phyloP scores from a whole-genome alignment of 2,888 invertebrate species.

The Plagodis dolabraria region DNA sequence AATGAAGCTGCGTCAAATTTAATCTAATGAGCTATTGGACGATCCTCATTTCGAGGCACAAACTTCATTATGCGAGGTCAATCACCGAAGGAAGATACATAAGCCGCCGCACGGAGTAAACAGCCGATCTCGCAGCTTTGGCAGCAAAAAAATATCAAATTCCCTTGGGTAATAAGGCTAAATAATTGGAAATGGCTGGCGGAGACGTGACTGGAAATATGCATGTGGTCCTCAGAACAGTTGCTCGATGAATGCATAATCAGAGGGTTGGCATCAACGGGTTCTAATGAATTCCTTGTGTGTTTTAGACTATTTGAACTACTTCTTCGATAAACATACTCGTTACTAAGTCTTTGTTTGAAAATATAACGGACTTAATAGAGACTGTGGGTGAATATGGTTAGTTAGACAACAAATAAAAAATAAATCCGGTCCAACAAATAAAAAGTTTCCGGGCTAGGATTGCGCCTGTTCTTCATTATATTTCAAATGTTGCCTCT shows the following conservation, averaged over 20 bases:
- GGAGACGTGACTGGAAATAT: slow-evolving; percentile 48
- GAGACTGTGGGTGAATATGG: too few species aligned
- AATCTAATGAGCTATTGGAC: slow-evolving; percentile 19
- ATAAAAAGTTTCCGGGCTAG: too few species aligned
- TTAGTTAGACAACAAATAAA: too few species aligned
- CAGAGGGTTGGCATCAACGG: slow-evolving; percentile 20
- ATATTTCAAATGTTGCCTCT: too few species aligned
- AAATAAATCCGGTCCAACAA: too few species aligned
- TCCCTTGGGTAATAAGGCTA: slow-evolving; percentile 30
- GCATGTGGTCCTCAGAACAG: slow-evolving; percentile 44
- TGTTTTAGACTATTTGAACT: neutral
- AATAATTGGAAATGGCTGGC: slow-evolving; percentile 47
- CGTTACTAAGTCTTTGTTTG: too few species aligned
- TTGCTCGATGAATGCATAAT: slow-evolving; percentile 50
- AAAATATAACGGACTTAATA: too few species aligned
- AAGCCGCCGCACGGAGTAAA: slow-evolving; percentile 12
- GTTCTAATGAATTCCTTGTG: slow-evolving; percentile 11
- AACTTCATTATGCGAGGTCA: slow-evolving; percentile 23
- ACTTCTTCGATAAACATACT: too few species aligned
- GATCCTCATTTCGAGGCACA: slow-evolving; percentile 3
- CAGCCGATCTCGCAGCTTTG: slow-evolving; percentile 1
- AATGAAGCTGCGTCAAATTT: slow-evolving; percentile 7
- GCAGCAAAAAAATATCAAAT: slow-evolving; percentile 28
- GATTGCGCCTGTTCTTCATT: too few species aligned
- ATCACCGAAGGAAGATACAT: slow-evolving; percentile 15